Percentiles rank a stretch among this genome's conserved stretches.
Conservation (phyloP, 2,888 invertebrate species). For the Auanema sp. region DNA sequence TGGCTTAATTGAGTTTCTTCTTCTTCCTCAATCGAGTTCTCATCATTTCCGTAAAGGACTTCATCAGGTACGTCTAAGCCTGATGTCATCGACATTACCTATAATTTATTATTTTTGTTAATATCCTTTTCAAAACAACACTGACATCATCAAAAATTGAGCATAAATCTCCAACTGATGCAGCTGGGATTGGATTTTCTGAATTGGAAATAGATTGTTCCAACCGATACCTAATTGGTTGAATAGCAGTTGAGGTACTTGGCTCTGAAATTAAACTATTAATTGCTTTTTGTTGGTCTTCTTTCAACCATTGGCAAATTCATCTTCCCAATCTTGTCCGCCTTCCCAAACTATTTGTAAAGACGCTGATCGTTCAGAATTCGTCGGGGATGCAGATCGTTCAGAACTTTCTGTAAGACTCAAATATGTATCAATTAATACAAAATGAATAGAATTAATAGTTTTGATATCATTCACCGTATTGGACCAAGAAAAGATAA, state of each 20-base stretch:
- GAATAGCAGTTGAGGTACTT: not conserved
- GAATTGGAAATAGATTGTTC: constrained; percentile 10
- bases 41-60: constrained; percentile 18
- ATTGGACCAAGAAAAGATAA: no score
- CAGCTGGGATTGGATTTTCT: constrained; percentile 11
- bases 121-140: constrained; percentile 7
- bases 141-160: constrained; percentile 48
- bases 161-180: constrained; percentile 42
- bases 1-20: constrained; percentile 22
- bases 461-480: no score
- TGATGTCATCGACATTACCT: constrained; percentile 37
- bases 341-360: constrained; percentile 48
- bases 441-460: no score
- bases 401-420: no score
- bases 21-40: constrained; percentile 16
- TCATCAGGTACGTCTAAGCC: constrained; percentile 25
- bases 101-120: constrained; percentile 7
- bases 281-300: not conserved
- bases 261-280: not conserved
- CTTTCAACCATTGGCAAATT: constrained; percentile 26
- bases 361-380: constrained; percentile 39
- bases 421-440: no score
- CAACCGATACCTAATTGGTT: not conserved
- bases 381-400: constrained; percentile 20
- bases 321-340: constrained; percentile 47